Evolutionary conservation across 2,888 invertebrate species (phyloP).

Genomic region (Limenitis camilla): DNA sequence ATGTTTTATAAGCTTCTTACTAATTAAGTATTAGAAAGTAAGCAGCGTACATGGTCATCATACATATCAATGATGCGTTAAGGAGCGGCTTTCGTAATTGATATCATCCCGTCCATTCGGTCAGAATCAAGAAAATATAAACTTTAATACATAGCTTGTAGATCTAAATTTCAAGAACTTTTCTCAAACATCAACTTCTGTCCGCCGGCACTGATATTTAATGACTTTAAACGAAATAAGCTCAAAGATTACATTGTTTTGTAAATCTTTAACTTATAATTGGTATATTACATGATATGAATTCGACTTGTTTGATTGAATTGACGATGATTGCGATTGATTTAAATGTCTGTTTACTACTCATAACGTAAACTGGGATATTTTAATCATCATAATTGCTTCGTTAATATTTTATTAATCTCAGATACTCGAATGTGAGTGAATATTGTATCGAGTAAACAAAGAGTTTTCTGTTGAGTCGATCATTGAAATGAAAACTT

Average conservation of each 20-base stretch:
- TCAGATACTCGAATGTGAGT: too few species aligned
- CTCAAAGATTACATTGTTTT: conserved; percentile 25
- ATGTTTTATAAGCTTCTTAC: too few species aligned
- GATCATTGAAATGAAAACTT: too few species aligned
- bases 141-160: conserved; percentile 10
- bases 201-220: conserved; percentile 14
- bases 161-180: background rate
- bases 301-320: too few species aligned
- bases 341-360: too few species aligned
- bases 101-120: conserved; percentile 28
- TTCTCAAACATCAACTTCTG: conserved; percentile 1
- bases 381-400: too few species aligned
- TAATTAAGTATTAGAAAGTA: too few species aligned
- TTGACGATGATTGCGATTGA: too few species aligned
- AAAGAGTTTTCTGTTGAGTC: too few species aligned
- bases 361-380: too few species aligned
- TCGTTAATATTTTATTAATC: too few species aligned
- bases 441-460: too few species aligned
- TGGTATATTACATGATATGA: background rate
- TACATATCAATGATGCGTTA: conserved; percentile 43
- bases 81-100: conserved; percentile 36
- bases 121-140: conserved; percentile 3
- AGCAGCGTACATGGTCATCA: conserved; percentile 19
- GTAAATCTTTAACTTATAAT: conserved; percentile 12
- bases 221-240: conserved; percentile 23